Base-by-base conservation (phyloP, 37 sponge, comb jelly and placozoan genomes). In the Eunapius fragilis region DNA sequence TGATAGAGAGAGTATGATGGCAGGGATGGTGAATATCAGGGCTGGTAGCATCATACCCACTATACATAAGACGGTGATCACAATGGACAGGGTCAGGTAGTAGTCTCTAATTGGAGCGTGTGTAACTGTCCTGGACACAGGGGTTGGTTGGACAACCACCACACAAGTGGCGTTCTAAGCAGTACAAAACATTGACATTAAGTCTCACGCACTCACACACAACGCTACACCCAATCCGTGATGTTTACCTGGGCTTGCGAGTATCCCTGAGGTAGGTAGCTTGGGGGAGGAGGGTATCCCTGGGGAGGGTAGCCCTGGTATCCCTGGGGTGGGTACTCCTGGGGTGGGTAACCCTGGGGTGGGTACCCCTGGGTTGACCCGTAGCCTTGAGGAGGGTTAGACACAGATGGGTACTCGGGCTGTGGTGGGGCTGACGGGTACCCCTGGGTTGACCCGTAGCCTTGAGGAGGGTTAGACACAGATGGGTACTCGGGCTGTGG, bases 1-100 rank as follows among this genome's bases (percentile, higher is more conserved):
- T 35, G 79, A 71, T 11, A 88, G 2, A 35, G 89, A 70, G 0
- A 82, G 22, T 41, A 87, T 73, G 58, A 87, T 81, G 76, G 87
- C 87, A 0, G 87, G 87, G 32, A 87, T 48, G 68, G 87, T 87
- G 74, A 82, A 87, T 32, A 31, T 19, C 30, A 87, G 70, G 48
- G 76, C 70, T 33, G 48, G 24, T 69, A 81, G 81, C 12, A 33
- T 25, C 4, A 68, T 28, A 25, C 81, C 81, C n/a, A 70, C 31
- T 69, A 81, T 67, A n/a, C 75, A 76, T 9, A 30, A 11, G 70
- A 37, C 10, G 5, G 37, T 34, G 27, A 77, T 77, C 11, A 76
- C 27, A 38, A 76, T 67, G 77, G 85, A 76, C 49, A 67, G 34
- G 36, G 67, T 37, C 12, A 85, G 85, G 58, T 77, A 76, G 37